These are phyloP conservation scores for Pseudochromis fuscus DNA, from an alignment of 2,797 vertebrate species.

Conservation along the genomic window DNA sequence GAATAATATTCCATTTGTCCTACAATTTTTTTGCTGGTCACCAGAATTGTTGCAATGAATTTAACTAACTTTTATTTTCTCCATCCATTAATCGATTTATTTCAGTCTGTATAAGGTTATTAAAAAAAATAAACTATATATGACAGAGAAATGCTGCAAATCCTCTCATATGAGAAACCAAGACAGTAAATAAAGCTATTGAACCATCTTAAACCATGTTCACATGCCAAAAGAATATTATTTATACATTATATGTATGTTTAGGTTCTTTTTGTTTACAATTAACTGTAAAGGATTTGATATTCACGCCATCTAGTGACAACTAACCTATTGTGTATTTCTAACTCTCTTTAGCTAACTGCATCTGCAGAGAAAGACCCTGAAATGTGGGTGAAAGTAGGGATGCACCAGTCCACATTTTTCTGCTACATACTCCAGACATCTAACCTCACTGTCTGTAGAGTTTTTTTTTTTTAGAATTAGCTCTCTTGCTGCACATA, in stretches of 20 bases:
- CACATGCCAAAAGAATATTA: no score
- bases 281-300: background rate
- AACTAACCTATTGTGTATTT: background rate
- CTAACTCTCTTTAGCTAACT: background rate
- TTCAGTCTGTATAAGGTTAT: background rate
- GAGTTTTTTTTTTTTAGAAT: background rate
- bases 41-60: background rate
- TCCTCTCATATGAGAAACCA: no score
- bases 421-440: background rate
- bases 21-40: background rate
- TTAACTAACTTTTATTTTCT: background rate
- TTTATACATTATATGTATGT: no score
- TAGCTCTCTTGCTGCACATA: background rate
- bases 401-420: background rate
- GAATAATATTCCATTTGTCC: no score
- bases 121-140: no score
- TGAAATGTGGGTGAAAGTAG: background rate
- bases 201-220: background rate
- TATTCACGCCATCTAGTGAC: background rate
- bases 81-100: background rate
- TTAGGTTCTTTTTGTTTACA: background rate
- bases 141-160: no score
- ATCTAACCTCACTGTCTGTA: no score
- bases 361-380: background rate
- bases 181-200: no score